Conservation (phyloP, 2,797 vertebrate species). For the Ibycter americanus region DNA sequence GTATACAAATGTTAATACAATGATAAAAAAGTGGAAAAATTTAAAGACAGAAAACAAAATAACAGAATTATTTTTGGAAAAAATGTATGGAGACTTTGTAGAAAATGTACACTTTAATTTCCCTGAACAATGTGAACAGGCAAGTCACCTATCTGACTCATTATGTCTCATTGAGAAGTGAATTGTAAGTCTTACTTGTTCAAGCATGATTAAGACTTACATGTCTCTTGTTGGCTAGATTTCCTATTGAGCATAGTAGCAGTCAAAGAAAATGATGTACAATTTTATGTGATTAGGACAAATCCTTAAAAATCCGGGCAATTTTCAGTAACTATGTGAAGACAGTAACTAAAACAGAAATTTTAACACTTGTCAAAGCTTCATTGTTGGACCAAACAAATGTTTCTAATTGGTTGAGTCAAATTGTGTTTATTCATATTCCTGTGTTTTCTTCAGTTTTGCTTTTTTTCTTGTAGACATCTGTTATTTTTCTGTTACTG, state of each 20-base stretch:
- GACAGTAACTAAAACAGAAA: conserved; percentile 37
- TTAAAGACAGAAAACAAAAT: not conserved
- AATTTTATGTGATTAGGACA: conserved; percentile 70
- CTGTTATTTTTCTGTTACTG: conserved; percentile 33
- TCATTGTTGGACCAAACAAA: conserved; percentile 46
- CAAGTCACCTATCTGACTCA: not conserved
- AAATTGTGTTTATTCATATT: not conserved
- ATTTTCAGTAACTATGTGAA: conserved; percentile 51
- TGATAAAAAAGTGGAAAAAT: not conserved
- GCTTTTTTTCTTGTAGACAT: conserved; percentile 23
- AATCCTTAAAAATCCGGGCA: conserved; percentile 39
- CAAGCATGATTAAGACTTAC: conserved; percentile 32
- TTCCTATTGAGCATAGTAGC: conserved; percentile 60
- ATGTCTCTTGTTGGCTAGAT: conserved; percentile 67
- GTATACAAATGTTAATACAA: not conserved
- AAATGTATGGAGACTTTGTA: not conserved
- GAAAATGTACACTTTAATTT: not conserved
- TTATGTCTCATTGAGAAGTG: conserved; percentile 1
- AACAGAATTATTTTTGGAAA: not conserved
- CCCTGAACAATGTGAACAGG: not conserved
- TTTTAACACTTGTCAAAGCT: not conserved
- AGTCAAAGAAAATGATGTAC: conserved; percentile 61
- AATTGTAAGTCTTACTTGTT: conserved; percentile 19
- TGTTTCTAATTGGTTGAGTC: not conserved
- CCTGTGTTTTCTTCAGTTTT: conserved; percentile 31